These are phyloP conservation scores for Cheilosia variabilis DNA, from an alignment of 2,888 invertebrate genomes.

Conservation along the genomic window DNA sequence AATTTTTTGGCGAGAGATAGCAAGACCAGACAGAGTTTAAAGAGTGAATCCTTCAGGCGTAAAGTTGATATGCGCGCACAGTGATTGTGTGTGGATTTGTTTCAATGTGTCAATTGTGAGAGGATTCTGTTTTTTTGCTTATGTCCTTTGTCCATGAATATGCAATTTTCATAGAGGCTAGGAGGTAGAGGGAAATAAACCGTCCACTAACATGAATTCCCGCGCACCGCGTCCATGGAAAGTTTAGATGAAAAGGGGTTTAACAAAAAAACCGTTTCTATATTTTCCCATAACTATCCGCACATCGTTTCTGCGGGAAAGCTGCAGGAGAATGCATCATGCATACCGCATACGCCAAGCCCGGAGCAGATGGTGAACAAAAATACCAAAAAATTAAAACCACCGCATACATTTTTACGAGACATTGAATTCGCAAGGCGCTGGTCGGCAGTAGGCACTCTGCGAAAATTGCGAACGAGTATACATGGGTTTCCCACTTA, in stretches of 20 bases:
- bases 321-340: conserved; percentile 55
- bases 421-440: conserved; percentile 17
- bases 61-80: conserved; percentile 61
- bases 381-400: conserved; percentile 9
- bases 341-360: conserved; percentile 36
- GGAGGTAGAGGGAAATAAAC: conserved; percentile 25
- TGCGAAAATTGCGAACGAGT: conserved; percentile 29
- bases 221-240: conserved; percentile 19
- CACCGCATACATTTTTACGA: conserved; percentile 29
- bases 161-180: conserved; percentile 41
- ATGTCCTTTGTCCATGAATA: conserved; percentile 42
- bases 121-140: conserved; percentile 18
- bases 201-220: conserved; percentile 50
- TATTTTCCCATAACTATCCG: conserved; percentile 24
- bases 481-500: conserved; percentile 31
- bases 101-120: conserved; percentile 69
- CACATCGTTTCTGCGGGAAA: conserved; percentile 32
- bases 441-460: neutral
- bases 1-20: conserved; percentile 49
- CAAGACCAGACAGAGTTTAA: conserved; percentile 60
- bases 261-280: conserved; percentile 40
- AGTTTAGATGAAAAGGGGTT: conserved; percentile 33
- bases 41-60: conserved; percentile 64
- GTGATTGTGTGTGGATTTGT: conserved; percentile 48
- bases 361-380: conserved; percentile 40